Base-by-base conservation (phyloP, 2,113 vertebrate genomes). In the Polyodon spathula region DNA sequence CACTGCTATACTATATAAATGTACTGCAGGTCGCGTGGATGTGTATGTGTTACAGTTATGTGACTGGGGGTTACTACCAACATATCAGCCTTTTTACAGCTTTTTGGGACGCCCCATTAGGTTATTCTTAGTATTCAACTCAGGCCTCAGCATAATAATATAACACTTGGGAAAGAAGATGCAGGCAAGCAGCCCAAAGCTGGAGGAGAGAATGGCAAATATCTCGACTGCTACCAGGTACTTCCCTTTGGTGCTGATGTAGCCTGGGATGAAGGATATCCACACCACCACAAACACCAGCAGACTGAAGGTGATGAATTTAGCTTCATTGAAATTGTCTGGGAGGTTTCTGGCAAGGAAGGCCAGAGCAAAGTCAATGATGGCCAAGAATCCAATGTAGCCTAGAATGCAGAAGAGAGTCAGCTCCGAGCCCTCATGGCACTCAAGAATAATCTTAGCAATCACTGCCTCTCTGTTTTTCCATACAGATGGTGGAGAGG, bases 151-250 rank as follows among this genome's bases (percentile, higher is more conserved):
- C 5, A 89, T 67, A 59, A 87, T 83, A 8, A 87, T 79, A 58
- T 86, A 87, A 70, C 85, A 88, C 68, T 89, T 88, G 27, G 85
- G 86, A 5, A 63, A 77, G 72, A 88, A 88, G 54, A 89, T 83
- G 53, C 85, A 89, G 37, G 74, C 71, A 40, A 88, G 72, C 2
- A 89, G 66, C 60, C 85, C 86, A 59, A 81, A 89, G 72, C 82
- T 86, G 38, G 87, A 89, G 17, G 85, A 83, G 68, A 89, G 53
- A 55, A 89, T 88, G 4, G 85, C 86, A 77, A 88, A 88, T 40
- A 89, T 81, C 61, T 89, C 86, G 1, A 85, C 83, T 63, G 76
- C 79, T 1, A 81, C 81, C 14, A 85, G 68, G 55, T 85, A 88
- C 65, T 86, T 88, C 53, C 85, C 84, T 4, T 86, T 84, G 48